Base-by-base conservation (phyloP, 2,888 invertebrate genomes). In the Escarpia spicata region DNA sequence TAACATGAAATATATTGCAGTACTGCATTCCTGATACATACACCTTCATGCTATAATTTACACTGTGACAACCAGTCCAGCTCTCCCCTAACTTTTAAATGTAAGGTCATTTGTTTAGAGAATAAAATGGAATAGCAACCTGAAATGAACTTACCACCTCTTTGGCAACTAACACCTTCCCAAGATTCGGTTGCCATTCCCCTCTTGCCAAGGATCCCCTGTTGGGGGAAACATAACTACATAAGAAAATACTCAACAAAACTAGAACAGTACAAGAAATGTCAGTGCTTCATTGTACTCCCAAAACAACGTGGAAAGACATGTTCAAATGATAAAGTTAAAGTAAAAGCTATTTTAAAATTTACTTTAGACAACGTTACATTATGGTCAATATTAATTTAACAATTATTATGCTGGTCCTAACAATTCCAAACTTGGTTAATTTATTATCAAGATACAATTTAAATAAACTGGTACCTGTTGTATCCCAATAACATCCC, bases 141-240 rank as follows among this genome's bases (percentile, higher is more conserved):
- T n/a, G 75, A 43, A 15, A n/a, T 43, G 89, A 52, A 93, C 94
- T 94, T 93, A 96, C 96, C 94, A 95, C 94, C 94, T 95, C 95
- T 93, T 94, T 95, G 44, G 94, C 93, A 15, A 95, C 93, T 93
- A 95, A 95, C 10, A 96, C 94, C 45, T 95, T 93, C 19, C 94
- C 92, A 60, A 93, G 93, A 8, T 95, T 94, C 90, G 94, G 94
- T 75, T 95, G 94, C 96, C 95, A 95, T 43, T 94, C 94, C 58
- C 95, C 96, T 91, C 94, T 93, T 10, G 95, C 95, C 31, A 95
- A 92, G 92, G 94, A 94, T 91, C 94, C 94, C 45, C 95, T 95
- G 93, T 43, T 93, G 4, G n/a, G 75, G 26, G 75, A 75, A 75
- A n/a, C 26, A 75, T n/a, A 75, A 6, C 4, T 75, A 75, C 26